Percentiles rank a stretch among this genome's conserved stretches.
phyloP scores from a whole-genome alignment of 2,113 vertebrate species.

The Neolamprologus brichardi region DNA sequence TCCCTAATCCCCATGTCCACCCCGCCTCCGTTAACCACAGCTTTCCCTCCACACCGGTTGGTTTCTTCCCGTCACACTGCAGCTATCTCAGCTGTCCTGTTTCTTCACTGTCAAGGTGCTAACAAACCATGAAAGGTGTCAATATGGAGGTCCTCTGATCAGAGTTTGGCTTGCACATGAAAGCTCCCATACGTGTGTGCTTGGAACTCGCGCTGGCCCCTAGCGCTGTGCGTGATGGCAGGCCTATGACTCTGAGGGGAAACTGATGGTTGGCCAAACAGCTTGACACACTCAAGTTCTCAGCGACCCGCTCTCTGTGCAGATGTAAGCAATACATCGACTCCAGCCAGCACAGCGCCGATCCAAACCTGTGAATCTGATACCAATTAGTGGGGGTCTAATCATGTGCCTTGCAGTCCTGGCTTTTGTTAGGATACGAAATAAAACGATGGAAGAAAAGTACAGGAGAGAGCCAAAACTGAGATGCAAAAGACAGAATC shows the following conservation, averaged over 20 bases:
- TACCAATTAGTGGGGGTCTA: slow-evolving; percentile 67
- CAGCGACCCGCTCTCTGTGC: slow-evolving; percentile 11
- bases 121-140: slow-evolving; percentile 63
- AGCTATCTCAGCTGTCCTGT: slow-evolving; percentile 34
- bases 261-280: slow-evolving; percentile 43
- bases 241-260: slow-evolving; percentile 18
- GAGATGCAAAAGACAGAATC: not conserved
- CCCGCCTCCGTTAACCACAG: slow-evolving; percentile 7
- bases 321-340: slow-evolving; percentile 61
- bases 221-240: slow-evolving; percentile 36
- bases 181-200: slow-evolving; percentile 34
- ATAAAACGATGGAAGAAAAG: slow-evolving; percentile 23
- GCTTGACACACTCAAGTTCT: slow-evolving; percentile 28
- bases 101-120: slow-evolving; percentile 53
- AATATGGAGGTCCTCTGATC: slow-evolving; percentile 48
- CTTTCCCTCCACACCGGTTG: not conserved
- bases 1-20: slow-evolving; percentile 10
- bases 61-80: slow-evolving; percentile 2
- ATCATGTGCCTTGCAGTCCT: slow-evolving; percentile 57
- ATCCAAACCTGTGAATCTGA: slow-evolving; percentile 71
- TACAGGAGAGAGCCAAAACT: not conserved
- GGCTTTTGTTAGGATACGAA: slow-evolving; percentile 48
- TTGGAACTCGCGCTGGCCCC: slow-evolving; percentile 1
- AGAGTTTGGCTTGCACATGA: slow-evolving; percentile 43
- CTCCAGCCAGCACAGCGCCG: not conserved